A percentile compares a stretch with the other conserved stretches of the same genome.
phyloP scores from a whole-genome alignment of 2,888 invertebrate genomes.

The Drosophila prolongata region DNA sequence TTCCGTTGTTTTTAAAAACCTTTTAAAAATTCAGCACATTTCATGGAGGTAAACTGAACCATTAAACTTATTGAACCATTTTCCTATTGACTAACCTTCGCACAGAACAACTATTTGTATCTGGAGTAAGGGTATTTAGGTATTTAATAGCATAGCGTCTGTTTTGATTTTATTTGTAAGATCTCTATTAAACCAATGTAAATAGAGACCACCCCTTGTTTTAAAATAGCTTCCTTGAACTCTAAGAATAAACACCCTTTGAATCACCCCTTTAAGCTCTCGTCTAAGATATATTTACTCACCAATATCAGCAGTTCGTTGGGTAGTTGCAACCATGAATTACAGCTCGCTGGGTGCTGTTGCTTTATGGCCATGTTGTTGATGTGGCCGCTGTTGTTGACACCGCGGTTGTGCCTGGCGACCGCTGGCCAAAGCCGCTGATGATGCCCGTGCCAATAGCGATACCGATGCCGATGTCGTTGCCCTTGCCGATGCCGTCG shows the following conservation, averaged over 20 bases:
- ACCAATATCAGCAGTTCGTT: constrained; percentile 75
- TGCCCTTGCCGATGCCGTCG: constrained; percentile 40
- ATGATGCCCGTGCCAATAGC: constrained; percentile 23
- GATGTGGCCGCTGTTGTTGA: constrained; percentile 40
- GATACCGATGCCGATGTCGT: constrained; percentile 13
- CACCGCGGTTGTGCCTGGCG: constrained; percentile 50
- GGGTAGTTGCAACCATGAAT: constrained; percentile 76
- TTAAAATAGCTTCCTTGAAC: neutral
- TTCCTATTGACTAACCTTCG: no score
- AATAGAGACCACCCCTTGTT: no score
- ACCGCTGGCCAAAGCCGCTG: constrained; percentile 38
- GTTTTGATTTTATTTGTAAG: no score
- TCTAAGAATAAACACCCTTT: neutral
- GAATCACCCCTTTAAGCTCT: neutral
- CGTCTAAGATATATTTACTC: constrained; percentile 17
- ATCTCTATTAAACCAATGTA: no score
- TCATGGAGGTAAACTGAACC: no score
- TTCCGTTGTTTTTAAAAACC: no score
- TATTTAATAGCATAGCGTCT: no score
- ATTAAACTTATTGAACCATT: no score
- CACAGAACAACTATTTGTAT: no score
- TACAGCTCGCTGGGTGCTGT: constrained; percentile 65
- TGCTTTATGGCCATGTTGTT: constrained; percentile 66
- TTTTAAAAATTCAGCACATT: no score
- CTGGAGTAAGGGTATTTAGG: no score